Conservation (phyloP, 64 coral and sea anemone species). For the Montipora cactus region DNA sequence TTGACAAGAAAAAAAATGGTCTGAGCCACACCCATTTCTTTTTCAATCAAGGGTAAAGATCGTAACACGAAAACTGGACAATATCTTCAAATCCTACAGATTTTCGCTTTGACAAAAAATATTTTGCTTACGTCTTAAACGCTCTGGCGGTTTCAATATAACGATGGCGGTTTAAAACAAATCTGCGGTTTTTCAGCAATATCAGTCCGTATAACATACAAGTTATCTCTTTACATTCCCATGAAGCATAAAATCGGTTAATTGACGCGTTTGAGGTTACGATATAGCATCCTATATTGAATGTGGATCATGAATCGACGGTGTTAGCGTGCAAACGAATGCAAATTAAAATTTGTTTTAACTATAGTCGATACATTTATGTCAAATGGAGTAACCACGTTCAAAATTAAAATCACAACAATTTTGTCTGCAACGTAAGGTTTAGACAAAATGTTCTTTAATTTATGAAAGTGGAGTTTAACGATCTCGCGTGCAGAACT, state of each 20-base stretch:
- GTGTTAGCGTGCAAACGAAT: neutral
- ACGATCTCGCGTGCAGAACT: constrained; percentile 21
- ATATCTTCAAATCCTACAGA: neutral
- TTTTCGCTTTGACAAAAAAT: neutral
- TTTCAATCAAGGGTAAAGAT: neutral
- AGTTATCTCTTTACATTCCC: neutral
- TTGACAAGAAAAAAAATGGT: neutral
- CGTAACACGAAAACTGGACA: neutral
- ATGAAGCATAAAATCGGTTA: neutral
- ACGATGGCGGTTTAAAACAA: neutral
- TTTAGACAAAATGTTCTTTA: no score
- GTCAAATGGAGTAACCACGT: neutral
- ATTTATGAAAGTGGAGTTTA: neutral
- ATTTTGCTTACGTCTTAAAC: neutral
- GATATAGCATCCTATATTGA: neutral
- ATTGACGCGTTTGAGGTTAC: constrained; percentile 43
- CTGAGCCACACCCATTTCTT: neutral
- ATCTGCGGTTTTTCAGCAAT: constrained; percentile 23
- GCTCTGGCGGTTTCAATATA: neutral
- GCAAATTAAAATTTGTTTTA: neutral
- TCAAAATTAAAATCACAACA: neutral
- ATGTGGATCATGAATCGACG: neutral
- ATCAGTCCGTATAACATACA: neutral
- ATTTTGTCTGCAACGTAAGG: neutral
- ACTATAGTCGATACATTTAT: neutral